Conservation (phyloP, 2,797 vertebrate species). For the Lithobates sylvaticus region DNA sequence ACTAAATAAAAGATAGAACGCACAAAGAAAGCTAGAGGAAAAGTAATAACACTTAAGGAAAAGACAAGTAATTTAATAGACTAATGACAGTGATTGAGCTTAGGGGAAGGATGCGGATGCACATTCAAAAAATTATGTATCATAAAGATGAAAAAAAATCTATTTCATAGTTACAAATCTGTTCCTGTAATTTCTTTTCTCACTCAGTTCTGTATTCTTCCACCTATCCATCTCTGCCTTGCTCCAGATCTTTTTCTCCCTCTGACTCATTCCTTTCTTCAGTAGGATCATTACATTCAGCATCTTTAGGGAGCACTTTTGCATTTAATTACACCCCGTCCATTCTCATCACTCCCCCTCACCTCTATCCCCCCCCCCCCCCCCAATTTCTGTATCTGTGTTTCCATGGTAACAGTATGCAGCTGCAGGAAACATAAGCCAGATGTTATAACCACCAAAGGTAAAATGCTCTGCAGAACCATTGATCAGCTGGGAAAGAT, state of each 20-base stretch:
- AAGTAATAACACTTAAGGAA: neutral
- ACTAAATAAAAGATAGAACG: constrained; percentile 20
- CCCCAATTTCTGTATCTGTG: constrained; percentile 11
- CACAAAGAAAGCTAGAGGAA: neutral
- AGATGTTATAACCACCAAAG: constrained; percentile 46
- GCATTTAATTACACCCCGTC: constrained; percentile 59
- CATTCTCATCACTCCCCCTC: constrained; percentile 46
- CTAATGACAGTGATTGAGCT: neutral
- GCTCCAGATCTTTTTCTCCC: neutral
- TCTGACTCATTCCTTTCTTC: constrained; percentile 32
- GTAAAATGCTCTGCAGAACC: constrained; percentile 45
- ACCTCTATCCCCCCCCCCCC: constrained; percentile 15
- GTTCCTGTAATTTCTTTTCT: neutral
- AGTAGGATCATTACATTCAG: constrained; percentile 55
- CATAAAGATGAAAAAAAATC: neutral
- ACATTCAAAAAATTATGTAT: neutral
- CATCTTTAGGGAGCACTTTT: constrained; percentile 56
- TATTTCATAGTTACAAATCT: neutral
- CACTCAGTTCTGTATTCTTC: neutral
- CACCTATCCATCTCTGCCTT: neutral
- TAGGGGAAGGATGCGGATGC: neutral
- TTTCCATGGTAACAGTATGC: constrained; percentile 51
- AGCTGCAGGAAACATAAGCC: constrained; percentile 51
- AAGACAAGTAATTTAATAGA: neutral
- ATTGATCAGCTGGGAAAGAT: constrained; percentile 2